Conservation (phyloP, 2,797 vertebrate genomes). For the Coluber constrictor region DNA sequence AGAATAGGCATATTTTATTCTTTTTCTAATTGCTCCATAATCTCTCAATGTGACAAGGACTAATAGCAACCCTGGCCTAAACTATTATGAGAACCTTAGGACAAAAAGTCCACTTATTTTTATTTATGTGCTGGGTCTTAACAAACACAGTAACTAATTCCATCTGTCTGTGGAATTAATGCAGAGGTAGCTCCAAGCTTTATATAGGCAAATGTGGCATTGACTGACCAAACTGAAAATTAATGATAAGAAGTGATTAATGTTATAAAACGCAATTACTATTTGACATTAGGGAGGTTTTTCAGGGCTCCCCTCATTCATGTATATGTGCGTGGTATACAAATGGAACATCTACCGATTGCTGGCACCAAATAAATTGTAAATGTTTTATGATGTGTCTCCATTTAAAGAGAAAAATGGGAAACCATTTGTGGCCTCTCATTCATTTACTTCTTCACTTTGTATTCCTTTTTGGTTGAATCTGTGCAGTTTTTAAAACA, state of each 20-base stretch:
- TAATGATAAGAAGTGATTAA: constrained; percentile 45
- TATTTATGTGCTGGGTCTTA: constrained; percentile 30
- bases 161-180: constrained; percentile 39
- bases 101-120: constrained; percentile 32
- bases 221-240: constrained; percentile 45
- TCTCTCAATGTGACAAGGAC: constrained; percentile 12
- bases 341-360: constrained; percentile 39
- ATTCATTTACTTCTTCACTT: constrained; percentile 43
- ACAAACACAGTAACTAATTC: constrained; percentile 26
- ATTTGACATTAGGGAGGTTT: constrained; percentile 28
- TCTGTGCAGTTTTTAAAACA: constrained; percentile 17
- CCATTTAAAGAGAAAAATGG: constrained; percentile 29
- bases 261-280: constrained; percentile 47
- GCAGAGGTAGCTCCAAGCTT: neutral
- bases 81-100: constrained; percentile 19
- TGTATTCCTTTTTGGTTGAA: constrained; percentile 47
- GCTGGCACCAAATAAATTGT: constrained; percentile 36
- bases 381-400: constrained; percentile 51
- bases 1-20: neutral
- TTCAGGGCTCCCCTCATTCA: neutral
- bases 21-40: neutral
- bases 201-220: constrained; percentile 39
- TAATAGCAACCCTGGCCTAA: constrained; percentile 12
- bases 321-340: neutral
- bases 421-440: constrained; percentile 33